These are phyloP conservation scores for Drosophila lini DNA, from an alignment of 1,140 invertebrate species.

Conservation along the genomic window DNA sequence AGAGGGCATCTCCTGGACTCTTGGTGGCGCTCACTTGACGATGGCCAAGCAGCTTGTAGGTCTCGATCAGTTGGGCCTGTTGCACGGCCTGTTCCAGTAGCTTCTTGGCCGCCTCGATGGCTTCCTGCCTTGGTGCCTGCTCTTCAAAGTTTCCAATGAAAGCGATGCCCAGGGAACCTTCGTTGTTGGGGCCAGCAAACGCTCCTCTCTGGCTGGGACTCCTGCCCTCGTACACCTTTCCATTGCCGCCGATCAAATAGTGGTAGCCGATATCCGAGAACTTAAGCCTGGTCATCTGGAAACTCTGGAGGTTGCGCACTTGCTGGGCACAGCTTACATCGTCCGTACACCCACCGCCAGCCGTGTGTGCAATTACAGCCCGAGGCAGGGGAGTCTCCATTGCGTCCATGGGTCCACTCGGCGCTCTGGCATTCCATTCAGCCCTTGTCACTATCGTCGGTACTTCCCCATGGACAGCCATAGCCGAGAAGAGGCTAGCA, in stretches of 20 bases:
- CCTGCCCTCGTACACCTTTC: conserved; percentile 87
- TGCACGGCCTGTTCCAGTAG: conserved; percentile 86
- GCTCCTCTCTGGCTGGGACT: conserved; percentile 86
- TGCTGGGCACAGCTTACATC: conserved; percentile 83
- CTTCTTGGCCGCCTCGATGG: conserved; percentile 85
- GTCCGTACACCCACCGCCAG: conserved; percentile 84
- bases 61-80: conserved; percentile 84
- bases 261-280: conserved; percentile 87
- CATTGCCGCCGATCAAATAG: conserved; percentile 88
- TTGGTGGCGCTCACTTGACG: conserved; percentile 87
- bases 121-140: conserved; percentile 84
- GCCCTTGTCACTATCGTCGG: conserved; percentile 53
- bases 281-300: conserved; percentile 85
- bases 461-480: conserved; percentile 34
- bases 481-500: conserved; percentile 20
- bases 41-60: conserved; percentile 88
- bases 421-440: conserved; percentile 87
- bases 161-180: conserved; percentile 86
- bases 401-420: conserved; percentile 75
- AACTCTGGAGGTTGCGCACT: conserved; percentile 85
- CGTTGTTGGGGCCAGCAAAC: conserved; percentile 87
- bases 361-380: conserved; percentile 86
- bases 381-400: conserved; percentile 84
- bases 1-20: conserved; percentile 88
- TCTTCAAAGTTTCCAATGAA: conserved; percentile 86